phyloP scores from a whole-genome alignment of 2,113 vertebrate genomes.

The pig (Sus scrofa) region T2T-Sscrofa CM000824.6:88723001-88723500 shows the following conservation, averaged over 20 bases:
- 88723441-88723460: too few species aligned
- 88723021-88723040: neutral
- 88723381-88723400: neutral
- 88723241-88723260: conserved; percentile 6
- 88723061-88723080: neutral
- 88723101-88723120: neutral
- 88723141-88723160: neutral
- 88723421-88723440: too few species aligned
- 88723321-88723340: neutral
- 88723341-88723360: neutral
- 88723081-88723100: neutral
- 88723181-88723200: neutral
- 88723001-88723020: neutral
- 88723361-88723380: neutral
- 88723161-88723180: neutral
- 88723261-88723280: neutral
- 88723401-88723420: too few species aligned
- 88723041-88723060: neutral
- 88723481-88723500: too few species aligned
- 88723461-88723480: too few species aligned
- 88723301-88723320: neutral
- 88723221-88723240: neutral
- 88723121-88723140: neutral
- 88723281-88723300: neutral
- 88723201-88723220: neutral